These are phyloP conservation scores for Icerya purchasi DNA, from an alignment of 2,888 invertebrate species.

Conservation along the genomic window DNA sequence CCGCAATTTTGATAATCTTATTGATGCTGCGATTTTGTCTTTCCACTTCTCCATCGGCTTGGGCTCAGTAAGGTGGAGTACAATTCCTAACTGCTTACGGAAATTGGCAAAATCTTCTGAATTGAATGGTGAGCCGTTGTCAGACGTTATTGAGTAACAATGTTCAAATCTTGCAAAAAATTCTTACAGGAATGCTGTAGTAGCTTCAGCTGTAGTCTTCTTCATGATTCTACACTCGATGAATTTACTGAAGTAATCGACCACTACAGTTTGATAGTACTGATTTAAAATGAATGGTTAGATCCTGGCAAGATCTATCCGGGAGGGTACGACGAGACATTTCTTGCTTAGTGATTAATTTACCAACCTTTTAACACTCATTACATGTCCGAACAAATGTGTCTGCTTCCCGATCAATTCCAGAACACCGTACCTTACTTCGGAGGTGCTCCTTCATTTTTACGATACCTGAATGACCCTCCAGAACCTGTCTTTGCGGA, in stretches of 20 bases:
- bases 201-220: too few relatives aligned
- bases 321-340: constrained; percentile 1
- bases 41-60: too few relatives aligned
- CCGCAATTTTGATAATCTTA: too few relatives aligned
- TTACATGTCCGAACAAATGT: background rate
- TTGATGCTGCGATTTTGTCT: too few relatives aligned
- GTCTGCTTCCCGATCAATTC: constrained; percentile 4
- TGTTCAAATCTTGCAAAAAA: background rate
- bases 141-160: too few relatives aligned
- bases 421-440: constrained; percentile 10
- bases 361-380: constrained; percentile 4
- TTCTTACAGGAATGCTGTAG: background rate
- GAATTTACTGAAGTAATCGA: constrained; percentile 4
- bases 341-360: background rate
- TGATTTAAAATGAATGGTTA: constrained; percentile 5
- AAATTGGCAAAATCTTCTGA: too few relatives aligned
- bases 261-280: background rate
- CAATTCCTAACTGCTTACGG: too few relatives aligned
- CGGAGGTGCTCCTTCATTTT: constrained; percentile 8
- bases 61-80: too few relatives aligned
- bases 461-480: constrained; percentile 12
- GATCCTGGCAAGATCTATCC: constrained; percentile 3
- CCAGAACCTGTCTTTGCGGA: background rate
- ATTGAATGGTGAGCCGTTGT: too few relatives aligned
- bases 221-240: background rate